Conservation (phyloP, 2,113 vertebrate species). For the Ammospiza caudacuta region DNA sequence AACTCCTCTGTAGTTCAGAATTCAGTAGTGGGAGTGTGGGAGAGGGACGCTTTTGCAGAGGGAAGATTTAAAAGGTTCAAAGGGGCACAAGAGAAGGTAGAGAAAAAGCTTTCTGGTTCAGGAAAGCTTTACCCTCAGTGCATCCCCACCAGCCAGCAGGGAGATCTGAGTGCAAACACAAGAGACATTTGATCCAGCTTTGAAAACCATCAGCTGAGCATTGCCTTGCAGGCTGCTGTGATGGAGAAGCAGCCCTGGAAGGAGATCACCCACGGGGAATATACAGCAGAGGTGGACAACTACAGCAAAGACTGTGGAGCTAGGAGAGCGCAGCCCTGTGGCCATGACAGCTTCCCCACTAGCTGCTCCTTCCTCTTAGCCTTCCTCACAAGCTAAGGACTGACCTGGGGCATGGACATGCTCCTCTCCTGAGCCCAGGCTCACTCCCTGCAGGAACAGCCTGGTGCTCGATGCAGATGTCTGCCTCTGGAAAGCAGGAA, state of each 20-base stretch:
- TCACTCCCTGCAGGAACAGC: background rate
- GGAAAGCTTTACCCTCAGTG: background rate
- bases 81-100: background rate
- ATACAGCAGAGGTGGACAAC: fast-evolving
- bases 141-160: background rate
- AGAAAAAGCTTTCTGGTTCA: background rate
- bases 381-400: background rate
- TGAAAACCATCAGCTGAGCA: background rate
- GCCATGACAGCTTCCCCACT: background rate
- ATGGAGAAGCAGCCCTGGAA: background rate
- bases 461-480: background rate
- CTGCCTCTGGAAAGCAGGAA: background rate
- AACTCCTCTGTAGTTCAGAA: background rate
- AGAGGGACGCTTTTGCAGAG: background rate
- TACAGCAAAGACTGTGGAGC: background rate
- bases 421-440: background rate
- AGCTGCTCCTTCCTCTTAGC: background rate
- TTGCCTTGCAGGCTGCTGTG: background rate
- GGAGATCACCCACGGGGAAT: background rate
- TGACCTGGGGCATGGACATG: fast-evolving
- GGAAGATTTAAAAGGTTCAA: background rate
- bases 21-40: background rate
- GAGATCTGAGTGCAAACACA: background rate
- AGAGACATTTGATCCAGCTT: background rate
- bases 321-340: background rate